Evolutionary conservation across 2,113 vertebrate species (phyloP).

Genomic region (Picathartes gymnocephalus): DNA sequence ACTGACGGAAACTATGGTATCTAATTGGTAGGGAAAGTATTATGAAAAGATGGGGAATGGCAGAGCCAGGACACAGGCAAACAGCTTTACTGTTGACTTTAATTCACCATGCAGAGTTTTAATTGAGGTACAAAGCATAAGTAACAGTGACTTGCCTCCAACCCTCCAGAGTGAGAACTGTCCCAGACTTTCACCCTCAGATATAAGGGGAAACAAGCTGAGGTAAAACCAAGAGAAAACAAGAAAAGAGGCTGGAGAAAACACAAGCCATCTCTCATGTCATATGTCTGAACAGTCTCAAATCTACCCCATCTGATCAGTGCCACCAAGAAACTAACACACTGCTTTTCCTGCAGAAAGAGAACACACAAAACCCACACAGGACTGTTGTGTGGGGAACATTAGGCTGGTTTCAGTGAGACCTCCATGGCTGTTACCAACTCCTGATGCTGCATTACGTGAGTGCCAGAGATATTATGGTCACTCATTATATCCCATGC

Average conservation of each 20-base stretch:
- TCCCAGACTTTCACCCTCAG: not conserved
- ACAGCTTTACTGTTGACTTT: not conserved
- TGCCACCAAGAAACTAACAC: not conserved
- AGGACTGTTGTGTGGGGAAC: no score
- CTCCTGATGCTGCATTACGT: not conserved
- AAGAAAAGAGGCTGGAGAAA: not conserved
- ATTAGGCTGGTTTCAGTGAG: not conserved
- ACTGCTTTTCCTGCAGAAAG: not conserved
- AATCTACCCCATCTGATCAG: not conserved
- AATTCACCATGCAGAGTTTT: not conserved
- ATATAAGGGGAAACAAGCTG: not conserved
- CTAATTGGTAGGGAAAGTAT: not conserved
- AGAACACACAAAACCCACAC: not conserved
- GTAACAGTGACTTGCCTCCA: not conserved
- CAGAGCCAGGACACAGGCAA: not conserved
- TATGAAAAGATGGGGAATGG: not conserved
- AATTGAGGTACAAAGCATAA: not conserved
- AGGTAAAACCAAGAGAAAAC: not conserved
- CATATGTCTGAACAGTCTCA: not conserved
- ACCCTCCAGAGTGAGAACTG: not conserved
- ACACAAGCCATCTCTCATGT: accelerated
- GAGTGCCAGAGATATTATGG: not conserved
- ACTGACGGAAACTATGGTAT: not conserved
- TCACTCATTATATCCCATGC: not conserved
- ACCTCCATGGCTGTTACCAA: not conserved